phyloP scores from a whole-genome alignment of 2,888 invertebrate species.

The Lasioglossum morio region DNA sequence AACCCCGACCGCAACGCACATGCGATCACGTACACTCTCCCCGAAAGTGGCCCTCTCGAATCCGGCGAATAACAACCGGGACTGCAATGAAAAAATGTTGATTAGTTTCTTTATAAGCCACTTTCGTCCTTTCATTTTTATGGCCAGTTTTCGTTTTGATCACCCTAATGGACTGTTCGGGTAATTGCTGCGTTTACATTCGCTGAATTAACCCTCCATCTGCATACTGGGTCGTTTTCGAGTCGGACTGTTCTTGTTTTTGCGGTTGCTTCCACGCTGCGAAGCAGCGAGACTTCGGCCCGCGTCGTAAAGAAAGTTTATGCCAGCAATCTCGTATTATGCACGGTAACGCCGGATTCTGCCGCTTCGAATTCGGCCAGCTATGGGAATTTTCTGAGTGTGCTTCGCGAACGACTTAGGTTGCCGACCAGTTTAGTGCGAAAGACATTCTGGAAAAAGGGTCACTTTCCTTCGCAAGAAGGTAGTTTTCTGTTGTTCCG shows the following conservation, averaged over 20 bases:
- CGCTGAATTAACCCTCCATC: slow-evolving; percentile 6
- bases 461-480: neutral
- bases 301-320: neutral
- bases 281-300: too few relatives aligned
- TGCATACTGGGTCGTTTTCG: neutral
- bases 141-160: neutral
- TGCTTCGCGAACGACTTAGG: neutral
- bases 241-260: neutral
- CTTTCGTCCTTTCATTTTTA: neutral
- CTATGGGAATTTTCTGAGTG: neutral
- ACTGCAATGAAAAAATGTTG: neutral
- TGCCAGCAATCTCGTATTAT: neutral
- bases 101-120: neutral
- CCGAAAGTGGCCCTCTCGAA: slow-evolving; percentile 30
- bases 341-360: neutral
- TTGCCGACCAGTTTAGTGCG: neutral
- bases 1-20: neutral
- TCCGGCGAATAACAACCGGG: neutral
- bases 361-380: neutral
- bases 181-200: slow-evolving; percentile 2
- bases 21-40: neutral
- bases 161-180: neutral
- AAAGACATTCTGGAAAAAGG: neutral
- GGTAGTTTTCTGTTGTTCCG: neutral
- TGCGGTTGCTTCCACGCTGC: neutral